phyloP scores from a whole-genome alignment of 2,113 vertebrate genomes.

The Ardeotis arabs region DNA sequence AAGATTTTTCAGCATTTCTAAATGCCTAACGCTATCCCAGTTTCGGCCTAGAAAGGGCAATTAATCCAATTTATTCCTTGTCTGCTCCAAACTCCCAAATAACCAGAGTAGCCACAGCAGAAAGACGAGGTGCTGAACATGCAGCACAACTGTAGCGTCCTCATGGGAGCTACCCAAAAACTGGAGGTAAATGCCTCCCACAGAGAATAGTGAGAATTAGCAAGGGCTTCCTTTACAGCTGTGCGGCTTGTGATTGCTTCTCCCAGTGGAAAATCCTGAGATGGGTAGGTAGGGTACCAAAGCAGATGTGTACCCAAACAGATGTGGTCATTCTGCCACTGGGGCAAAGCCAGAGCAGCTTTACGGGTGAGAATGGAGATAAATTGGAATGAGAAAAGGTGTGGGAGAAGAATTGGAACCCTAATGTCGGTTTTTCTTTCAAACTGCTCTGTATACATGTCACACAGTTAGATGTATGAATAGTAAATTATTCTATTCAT shows the following conservation, averaged over 20 bases:
- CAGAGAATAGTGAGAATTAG: not conserved
- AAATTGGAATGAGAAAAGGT: slow-evolving; percentile 35
- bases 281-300: not conserved
- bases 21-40: not conserved
- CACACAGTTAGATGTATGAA: slow-evolving; percentile 63
- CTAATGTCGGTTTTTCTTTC: slow-evolving; percentile 25
- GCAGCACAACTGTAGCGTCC: not conserved
- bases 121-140: not conserved
- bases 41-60: not conserved
- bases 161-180: not conserved
- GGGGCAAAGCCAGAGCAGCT: slow-evolving; percentile 4
- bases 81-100: not conserved
- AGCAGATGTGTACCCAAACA: slow-evolving; percentile 13
- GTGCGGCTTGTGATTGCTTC: not conserved
- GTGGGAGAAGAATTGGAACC: not conserved
- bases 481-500: slow-evolving; percentile 73
- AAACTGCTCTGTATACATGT: slow-evolving; percentile 54
- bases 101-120: not conserved
- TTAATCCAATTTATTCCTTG: not conserved
- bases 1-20: not conserved
- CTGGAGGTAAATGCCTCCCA: not conserved
- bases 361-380: not conserved
- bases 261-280: not conserved
- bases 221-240: not conserved
- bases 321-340: slow-evolving; percentile 36